Conservation (phyloP, 92 coral and sea anemone species). For the Phenganax marumi region DNA sequence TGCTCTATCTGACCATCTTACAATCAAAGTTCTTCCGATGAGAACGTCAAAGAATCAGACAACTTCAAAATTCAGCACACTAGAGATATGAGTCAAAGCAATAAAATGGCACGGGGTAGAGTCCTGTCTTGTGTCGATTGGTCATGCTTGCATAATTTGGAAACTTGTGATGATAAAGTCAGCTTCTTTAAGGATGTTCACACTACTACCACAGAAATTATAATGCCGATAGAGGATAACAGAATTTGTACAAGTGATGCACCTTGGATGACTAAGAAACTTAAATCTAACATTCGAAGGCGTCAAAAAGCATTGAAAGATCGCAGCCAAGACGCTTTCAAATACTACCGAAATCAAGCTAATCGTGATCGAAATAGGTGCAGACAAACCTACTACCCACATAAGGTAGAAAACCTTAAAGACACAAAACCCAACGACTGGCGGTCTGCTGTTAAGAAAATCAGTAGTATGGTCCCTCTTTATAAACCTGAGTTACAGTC, state of each 20-base stretch:
- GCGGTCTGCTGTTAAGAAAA: no score
- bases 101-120: constrained; percentile 1
- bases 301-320: no score
- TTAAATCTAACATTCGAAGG: no score
- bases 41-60: no score
- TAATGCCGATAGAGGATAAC: no score
- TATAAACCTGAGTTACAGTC: background rate
- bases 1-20: constrained; percentile 46
- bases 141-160: no score
- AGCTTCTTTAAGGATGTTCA: background rate
- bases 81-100: constrained; percentile 1
- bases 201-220: no score
- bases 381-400: background rate
- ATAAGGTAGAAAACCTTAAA: constrained; percentile 20
- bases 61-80: background rate
- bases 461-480: background rate
- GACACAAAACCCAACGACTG: constrained; percentile 3
- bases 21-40: constrained; percentile 18
- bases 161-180: no score
- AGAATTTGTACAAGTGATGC: no score
- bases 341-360: no score
- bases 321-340: no score
- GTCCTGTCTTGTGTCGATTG: background rate
- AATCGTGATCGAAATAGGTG: constrained; percentile 36
- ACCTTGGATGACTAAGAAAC: no score